Base-by-base conservation (phyloP, 2,113 vertebrate species). In the Pseudopodoces humilis region DNA sequence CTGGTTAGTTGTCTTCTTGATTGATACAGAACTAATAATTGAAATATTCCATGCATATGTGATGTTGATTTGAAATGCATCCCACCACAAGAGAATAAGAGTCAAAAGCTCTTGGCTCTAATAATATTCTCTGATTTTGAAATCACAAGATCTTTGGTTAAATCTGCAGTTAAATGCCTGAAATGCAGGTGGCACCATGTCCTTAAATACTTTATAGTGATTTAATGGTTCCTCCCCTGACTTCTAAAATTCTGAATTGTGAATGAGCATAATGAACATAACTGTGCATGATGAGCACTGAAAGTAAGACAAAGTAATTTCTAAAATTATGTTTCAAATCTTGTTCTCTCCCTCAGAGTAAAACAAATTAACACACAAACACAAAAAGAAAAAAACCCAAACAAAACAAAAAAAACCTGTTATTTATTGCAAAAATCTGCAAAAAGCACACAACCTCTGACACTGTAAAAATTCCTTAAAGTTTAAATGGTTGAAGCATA, bases 201-300 rank as follows among this genome's bases (percentile, higher is more conserved):
- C 35, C 78, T 92, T 90, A 90, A 81, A 91, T 72, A 69, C 43
- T 88, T 95, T 79, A 49, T 70, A 85, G 30, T 83, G 83, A 86
- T 90, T 95, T 94, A 95, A 41, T 88, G 44, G 60, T 59, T 93
- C 88, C 22, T 88, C 83, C 72, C 44, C 12, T 81, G 87, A 74
- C 75, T 69, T 95, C 81, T 53, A 63, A 86, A 92, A 88, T 74
- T 71, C 35, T 28, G 31, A 39, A 39, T 39, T 49, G n/a, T 88
- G 79, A 88, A 92, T 24, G 46, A 95, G 65, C 72, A 39, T 95
- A 27, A 52, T 95, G 91, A 95, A 96, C 82, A 6, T 58, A 90
- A 81, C 58, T n/a, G 44, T 78, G 49, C 67, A 92, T 58, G 65
- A 1, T 21, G 70, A 95, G 13, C 28, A 3, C 33, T 67, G 75